Percentiles rank a stretch among this genome's conserved stretches.
Evolutionary conservation across 2,797 vertebrate species (phyloP).

Genomic region (Pangasius djambal): DNA sequence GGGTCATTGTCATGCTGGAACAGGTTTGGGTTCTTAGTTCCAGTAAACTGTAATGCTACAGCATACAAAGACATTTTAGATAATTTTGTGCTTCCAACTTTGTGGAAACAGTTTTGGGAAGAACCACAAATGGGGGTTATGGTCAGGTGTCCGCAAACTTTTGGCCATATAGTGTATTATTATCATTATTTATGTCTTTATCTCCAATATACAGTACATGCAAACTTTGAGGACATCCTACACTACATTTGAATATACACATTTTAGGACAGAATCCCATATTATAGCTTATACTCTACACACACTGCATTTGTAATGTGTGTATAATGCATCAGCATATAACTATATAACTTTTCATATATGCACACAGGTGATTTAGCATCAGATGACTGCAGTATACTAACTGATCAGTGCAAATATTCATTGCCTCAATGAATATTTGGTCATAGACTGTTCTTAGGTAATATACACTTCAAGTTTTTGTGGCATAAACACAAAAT

Average conservation of each 20-base stretch:
- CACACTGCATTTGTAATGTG: background rate
- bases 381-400: background rate
- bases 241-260: no score
- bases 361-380: background rate
- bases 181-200: background rate
- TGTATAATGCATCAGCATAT: background rate
- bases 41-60: no score
- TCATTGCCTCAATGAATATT: background rate
- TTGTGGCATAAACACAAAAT: background rate
- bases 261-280: background rate
- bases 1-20: no score
- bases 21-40: no score
- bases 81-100: no score
- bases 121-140: background rate
- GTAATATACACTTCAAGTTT: background rate
- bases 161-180: background rate
- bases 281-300: background rate
- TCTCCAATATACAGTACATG: background rate
- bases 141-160: background rate
- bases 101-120: no score
- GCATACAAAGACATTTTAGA: no score
- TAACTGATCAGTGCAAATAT: background rate
- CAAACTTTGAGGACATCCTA: no score
- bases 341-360: background rate
- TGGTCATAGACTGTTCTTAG: background rate